Evolutionary conservation across 2,888 invertebrate genomes (phyloP), one percentile per base, ranked within the genome.

Genomic region (Homarus gammarus): DNA sequence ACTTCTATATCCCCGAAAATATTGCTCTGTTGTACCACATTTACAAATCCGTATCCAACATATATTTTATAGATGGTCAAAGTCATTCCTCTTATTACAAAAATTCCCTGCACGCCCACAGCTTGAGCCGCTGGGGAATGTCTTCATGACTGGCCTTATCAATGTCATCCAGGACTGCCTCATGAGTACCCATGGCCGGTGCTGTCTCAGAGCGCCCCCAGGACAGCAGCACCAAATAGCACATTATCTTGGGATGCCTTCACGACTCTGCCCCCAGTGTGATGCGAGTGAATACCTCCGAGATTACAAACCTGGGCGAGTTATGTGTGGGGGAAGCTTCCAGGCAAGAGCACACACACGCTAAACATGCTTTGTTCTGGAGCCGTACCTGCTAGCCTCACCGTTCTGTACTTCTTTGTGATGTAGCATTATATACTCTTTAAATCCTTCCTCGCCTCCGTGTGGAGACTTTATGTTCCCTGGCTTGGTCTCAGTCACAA

Each of bases 251-350:
- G 5, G 64, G 18, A 27, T 64, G 27, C 64, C 64, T 64, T 64
- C 64, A 64, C 64, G 64, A 64, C 64, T 64, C 64, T 64, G 64
- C 64, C 64, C 27, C 64, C 27, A 64, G 64, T 64, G 64, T 27
- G 64, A 64, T 64, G 64, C 64, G 5, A 64, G 64, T 64, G 64
- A 64, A 64, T 64, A 64, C 64, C 64, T 27, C 27, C 64, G 3
- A 64, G 64, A 64, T 64, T 64, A 27, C 64, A n/a, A 27, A 5
- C 64, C n/a, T 64, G 64, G 64, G 27, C 64, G 27, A 64, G 64
- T 64, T 64, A 64, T 64, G 64, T 64, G 64, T n/a, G n/a, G n/a
- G 10, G 27, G 18, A 27, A 64, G 64, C 64, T 64, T 64, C 64
- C 64, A 64, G 64, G 27, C 64, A 8, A 12, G 44, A 44, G 12